Conservation (phyloP, 1,140 invertebrate genomes). For the Eciton burchellii region DNA sequence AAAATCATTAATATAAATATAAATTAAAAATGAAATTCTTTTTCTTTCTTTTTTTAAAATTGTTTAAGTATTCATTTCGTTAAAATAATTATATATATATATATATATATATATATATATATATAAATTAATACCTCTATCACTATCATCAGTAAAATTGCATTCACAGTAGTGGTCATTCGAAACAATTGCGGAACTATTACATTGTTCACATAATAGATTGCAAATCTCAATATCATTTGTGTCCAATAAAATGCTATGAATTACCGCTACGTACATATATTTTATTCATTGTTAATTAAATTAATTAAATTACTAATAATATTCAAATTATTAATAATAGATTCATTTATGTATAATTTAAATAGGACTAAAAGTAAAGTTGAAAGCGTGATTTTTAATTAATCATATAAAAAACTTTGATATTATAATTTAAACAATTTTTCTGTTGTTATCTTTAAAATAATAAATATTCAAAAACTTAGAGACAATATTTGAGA, state of each 20-base stretch:
- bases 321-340: conserved; percentile 4
- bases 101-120: not conserved
- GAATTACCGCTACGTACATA: conserved; percentile 44
- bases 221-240: conserved; percentile 59
- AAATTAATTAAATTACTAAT: not conserved
- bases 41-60: not conserved
- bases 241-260: conserved; percentile 27
- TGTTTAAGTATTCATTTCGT: not conserved
- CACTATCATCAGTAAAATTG: conserved; percentile 38
- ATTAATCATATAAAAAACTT: not conserved
- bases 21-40: not conserved
- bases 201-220: conserved; percentile 59
- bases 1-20: conserved; percentile 24
- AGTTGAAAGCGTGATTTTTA: not conserved
- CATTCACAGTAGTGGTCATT: conserved; percentile 64
- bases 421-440: not conserved
- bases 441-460: not conserved
- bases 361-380: not conserved
- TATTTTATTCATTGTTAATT: not conserved
- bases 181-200: conserved; percentile 45
- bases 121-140: conserved; percentile 53
- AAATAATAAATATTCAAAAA: too few relatives aligned
- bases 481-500: not conserved
- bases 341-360: not conserved
- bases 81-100: not conserved